These are phyloP conservation scores for Drosophila ezoana DNA, from an alignment of 2,888 invertebrate species.

Conservation along the genomic window DNA sequence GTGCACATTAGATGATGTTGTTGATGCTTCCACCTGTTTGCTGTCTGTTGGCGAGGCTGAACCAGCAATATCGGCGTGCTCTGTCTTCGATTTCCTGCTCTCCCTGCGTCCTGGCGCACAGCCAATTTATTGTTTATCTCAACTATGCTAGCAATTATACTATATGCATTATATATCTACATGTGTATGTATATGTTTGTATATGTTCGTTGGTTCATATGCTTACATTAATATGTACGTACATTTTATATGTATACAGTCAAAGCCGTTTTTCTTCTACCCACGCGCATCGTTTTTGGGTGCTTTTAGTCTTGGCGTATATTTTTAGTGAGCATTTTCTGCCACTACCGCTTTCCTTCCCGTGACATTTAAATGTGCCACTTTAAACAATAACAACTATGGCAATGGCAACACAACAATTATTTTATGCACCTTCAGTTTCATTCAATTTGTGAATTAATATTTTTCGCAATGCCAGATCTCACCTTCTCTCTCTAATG, in stretches of 20 bases:
- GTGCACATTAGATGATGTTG: constrained; percentile 8
- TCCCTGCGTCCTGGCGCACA: constrained; percentile 45
- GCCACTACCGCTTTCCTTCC: constrained; percentile 21
- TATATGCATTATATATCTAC: neutral
- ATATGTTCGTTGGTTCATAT: neutral
- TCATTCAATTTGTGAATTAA: constrained; percentile 23
- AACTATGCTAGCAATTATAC: constrained; percentile 38
- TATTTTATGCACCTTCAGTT: constrained; percentile 31
- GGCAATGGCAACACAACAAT: constrained; percentile 13
- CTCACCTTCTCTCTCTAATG: neutral
- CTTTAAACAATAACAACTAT: constrained; percentile 26
- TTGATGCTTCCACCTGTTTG: constrained; percentile 72
- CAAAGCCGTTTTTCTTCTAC: constrained; percentile 28
- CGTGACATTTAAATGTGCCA: constrained; percentile 48
- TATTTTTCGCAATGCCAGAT: constrained; percentile 38
- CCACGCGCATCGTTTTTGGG: constrained; percentile 38
- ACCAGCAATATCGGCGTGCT: constrained; percentile 4
- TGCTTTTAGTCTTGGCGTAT: constrained; percentile 29
- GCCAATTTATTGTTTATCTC: constrained; percentile 74
- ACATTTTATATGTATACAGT: constrained; percentile 2
- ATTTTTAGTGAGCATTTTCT: constrained; percentile 45
- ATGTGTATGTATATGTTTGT: neutral
- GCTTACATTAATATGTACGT: too few species aligned
- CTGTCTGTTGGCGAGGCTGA: constrained; percentile 41
- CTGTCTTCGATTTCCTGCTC: constrained; percentile 25